Evolutionary conservation across 2,113 vertebrate genomes (phyloP).

Genomic region (Sigmodon hispidus): DNA sequence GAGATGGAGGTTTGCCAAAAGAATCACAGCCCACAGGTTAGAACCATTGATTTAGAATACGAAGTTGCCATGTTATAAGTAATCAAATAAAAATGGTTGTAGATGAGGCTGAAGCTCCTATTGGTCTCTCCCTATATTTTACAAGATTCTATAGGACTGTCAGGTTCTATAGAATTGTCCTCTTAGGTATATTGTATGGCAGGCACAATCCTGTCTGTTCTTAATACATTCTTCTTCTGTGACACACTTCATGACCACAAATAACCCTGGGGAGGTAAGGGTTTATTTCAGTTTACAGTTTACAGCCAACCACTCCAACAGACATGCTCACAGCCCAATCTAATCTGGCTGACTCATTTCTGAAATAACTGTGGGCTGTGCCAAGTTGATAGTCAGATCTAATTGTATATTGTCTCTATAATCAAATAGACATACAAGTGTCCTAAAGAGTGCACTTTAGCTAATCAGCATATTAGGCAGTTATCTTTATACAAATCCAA

Average conservation of each 20-base stretch:
- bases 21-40: neutral
- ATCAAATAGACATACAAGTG: neutral
- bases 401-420: neutral
- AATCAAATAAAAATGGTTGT: slow-evolving; percentile 23
- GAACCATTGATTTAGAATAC: neutral
- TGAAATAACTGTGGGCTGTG: neutral
- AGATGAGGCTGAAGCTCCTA: neutral
- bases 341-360: neutral
- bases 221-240: neutral
- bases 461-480: neutral
- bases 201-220: neutral
- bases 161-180: neutral
- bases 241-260: neutral
- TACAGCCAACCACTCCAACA: neutral
- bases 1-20: neutral
- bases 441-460: neutral
- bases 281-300: neutral
- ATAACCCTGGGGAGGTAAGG: neutral
- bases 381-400: neutral
- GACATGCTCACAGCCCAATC: too few relatives aligned
- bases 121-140: neutral
- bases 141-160: neutral
- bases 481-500: neutral
- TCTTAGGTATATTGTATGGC: neutral
- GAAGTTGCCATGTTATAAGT: neutral